Percentiles rank a stretch among this genome's conserved stretches.
phyloP scores from a whole-genome alignment of 2,888 invertebrate genomes.

The Cheilosia grossa region DNA sequence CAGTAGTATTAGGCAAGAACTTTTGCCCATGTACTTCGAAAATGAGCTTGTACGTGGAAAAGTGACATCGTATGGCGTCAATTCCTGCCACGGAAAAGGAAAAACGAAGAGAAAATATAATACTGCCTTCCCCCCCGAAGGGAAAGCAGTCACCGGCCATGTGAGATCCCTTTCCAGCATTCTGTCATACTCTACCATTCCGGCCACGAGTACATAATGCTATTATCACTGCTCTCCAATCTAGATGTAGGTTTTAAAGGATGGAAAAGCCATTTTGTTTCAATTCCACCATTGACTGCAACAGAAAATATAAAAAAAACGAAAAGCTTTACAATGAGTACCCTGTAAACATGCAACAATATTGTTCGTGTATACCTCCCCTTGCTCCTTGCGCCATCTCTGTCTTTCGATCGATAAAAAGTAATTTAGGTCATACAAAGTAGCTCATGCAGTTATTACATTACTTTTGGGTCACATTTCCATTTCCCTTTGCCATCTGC shows the following conservation, averaged over 20 bases:
- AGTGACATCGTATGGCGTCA: slow-evolving; percentile 38
- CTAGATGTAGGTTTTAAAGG: slow-evolving; percentile 34
- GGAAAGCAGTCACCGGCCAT: slow-evolving; percentile 35
- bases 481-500: not conserved
- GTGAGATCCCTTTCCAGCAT: slow-evolving; percentile 45
- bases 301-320: too few species aligned
- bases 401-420: slow-evolving; percentile 63
- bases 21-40: not conserved
- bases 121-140: slow-evolving; percentile 38
- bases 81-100: slow-evolving; percentile 22
- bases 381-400: slow-evolving; percentile 18
- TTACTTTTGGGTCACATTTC: slow-evolving; percentile 63
- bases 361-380: slow-evolving; percentile 26
- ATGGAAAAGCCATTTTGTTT: slow-evolving; percentile 43
- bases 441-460: slow-evolving; percentile 73
- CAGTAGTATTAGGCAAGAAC: slow-evolving; percentile 50
- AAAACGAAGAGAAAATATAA: not conserved
- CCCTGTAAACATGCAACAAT: slow-evolving; percentile 67
- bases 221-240: slow-evolving; percentile 47
- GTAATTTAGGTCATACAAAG: slow-evolving; percentile 74
- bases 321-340: not conserved
- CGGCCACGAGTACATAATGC: slow-evolving; percentile 44
- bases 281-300: not conserved
- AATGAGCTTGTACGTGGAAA: not conserved
- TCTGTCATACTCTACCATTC: slow-evolving; percentile 21